Evolutionary conservation across 2,888 invertebrate species (phyloP).

Genomic region (Pseudoips prasinana): DNA sequence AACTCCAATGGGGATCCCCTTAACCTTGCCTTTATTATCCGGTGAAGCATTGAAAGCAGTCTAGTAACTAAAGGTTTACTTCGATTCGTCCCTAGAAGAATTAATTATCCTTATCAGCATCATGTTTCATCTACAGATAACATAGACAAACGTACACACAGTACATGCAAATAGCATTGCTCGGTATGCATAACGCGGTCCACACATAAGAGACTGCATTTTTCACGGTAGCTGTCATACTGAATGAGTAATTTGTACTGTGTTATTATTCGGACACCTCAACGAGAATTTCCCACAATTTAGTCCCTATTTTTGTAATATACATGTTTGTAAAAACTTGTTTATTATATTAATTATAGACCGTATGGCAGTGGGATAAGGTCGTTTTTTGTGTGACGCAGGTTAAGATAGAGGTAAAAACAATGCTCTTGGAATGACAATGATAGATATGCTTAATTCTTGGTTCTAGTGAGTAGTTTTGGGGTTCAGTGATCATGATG

Average conservation of each 20-base stretch:
- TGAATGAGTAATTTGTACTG: slow-evolving; percentile 60
- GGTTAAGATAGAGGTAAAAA: slow-evolving; percentile 18
- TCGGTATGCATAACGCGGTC: slow-evolving; percentile 37
- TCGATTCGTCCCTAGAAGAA: no score
- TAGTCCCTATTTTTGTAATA: slow-evolving; percentile 22
- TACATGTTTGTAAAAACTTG: slow-evolving; percentile 3
- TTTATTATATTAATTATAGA: slow-evolving; percentile 1
- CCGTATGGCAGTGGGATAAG: slow-evolving; percentile 25
- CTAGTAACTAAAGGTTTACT: no score
- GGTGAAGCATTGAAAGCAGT: no score
- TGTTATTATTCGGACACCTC: slow-evolving; percentile 60
- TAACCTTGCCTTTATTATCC: no score
- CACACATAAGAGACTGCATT: slow-evolving; percentile 57
- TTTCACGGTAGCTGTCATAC: slow-evolving; percentile 63
- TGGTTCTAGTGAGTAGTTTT: slow-evolving; percentile 21
- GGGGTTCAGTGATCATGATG: slow-evolving; percentile 15
- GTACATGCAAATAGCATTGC: slow-evolving; percentile 1
- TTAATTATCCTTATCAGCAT: no score
- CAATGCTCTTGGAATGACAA: slow-evolving; percentile 46
- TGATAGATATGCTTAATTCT: slow-evolving; percentile 58
- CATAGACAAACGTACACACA: no score
- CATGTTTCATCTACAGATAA: no score
- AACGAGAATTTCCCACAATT: slow-evolving; percentile 62
- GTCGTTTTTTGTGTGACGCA: slow-evolving; percentile 20
- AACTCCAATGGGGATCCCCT: no score